Evolutionary conservation across 2,888 invertebrate genomes (phyloP).

Genomic region (Dynastes hyllus): DNA sequence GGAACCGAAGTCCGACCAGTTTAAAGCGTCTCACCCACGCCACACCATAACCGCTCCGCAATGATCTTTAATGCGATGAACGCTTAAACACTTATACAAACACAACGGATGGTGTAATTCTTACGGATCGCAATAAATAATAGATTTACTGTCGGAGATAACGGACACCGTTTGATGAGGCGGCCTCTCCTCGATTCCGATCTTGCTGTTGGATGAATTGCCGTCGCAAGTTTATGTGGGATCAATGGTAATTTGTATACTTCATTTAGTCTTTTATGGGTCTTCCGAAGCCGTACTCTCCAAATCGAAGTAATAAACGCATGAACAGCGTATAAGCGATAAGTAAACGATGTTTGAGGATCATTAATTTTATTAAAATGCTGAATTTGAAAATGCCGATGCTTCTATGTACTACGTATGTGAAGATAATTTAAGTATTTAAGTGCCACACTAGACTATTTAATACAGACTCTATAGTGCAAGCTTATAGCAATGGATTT

Average conservation of each 20-base stretch:
- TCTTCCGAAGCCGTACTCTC: slow-evolving; percentile 6
- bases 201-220: slow-evolving; percentile 34
- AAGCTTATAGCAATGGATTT: no score
- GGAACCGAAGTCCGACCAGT: slow-evolving; percentile 52
- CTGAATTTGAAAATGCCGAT: neutral
- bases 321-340: slow-evolving; percentile 7
- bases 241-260: slow-evolving; percentile 30
- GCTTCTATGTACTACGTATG: no score
- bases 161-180: slow-evolving; percentile 37
- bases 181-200: slow-evolving; percentile 29
- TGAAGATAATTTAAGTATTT: no score
- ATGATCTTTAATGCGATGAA: slow-evolving; percentile 42
- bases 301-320: slow-evolving; percentile 20
- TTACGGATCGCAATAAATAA: slow-evolving; percentile 45
- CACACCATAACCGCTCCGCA: slow-evolving; percentile 39
- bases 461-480: no score
- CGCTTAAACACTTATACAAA: slow-evolving; percentile 23
- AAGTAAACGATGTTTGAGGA: neutral
- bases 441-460: no score
- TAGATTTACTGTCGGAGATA: slow-evolving; percentile 44
- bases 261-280: slow-evolving; percentile 26
- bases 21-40: slow-evolving; percentile 54
- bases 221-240: slow-evolving; percentile 28
- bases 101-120: slow-evolving; percentile 34
- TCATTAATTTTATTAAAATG: neutral